A percentile compares a stretch with the other conserved stretches of the same genome.
Evolutionary conservation across 2,113 vertebrate species (phyloP).

Genomic region (Bubo bubo): DNA sequence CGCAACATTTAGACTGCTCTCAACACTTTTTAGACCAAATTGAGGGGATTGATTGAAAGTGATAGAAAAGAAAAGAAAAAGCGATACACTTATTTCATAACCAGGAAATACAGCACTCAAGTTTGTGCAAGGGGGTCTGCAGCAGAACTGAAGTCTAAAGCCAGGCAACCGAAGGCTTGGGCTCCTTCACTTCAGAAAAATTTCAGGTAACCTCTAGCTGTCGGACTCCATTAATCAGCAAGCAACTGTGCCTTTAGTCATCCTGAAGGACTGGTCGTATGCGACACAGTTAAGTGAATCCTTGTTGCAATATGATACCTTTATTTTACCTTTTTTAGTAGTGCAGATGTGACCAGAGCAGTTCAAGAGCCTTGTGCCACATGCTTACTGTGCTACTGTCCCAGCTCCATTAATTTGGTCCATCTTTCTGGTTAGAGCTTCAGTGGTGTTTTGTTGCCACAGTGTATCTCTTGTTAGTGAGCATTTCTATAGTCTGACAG

Average conservation of each 20-base stretch:
- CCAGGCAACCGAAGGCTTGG: not conserved
- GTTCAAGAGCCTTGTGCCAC: not conserved
- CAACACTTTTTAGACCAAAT: not conserved
- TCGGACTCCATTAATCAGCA: not conserved
- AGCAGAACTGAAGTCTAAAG: not conserved
- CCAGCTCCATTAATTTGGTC: not conserved
- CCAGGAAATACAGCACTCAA: not conserved
- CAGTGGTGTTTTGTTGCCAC: not conserved
- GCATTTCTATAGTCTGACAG: not conserved
- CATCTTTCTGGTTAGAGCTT: not conserved
- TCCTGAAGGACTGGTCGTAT: not conserved
- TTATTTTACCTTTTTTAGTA: not conserved
- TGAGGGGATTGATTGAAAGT: rapidly evolving
- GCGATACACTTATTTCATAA: not conserved
- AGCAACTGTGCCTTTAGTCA: not conserved
- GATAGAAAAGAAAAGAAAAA: not conserved
- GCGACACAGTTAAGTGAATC: not conserved
- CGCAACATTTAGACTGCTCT: not conserved
- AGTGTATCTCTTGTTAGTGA: not conserved
- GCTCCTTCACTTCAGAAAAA: not conserved
- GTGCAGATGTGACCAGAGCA: not conserved
- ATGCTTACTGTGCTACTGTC: not conserved
- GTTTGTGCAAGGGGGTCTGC: not conserved
- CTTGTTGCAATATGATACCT: not conserved
- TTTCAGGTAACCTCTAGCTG: not conserved